These are phyloP conservation scores for Drosophila histrio DNA, from an alignment of 2,888 invertebrate genomes.

Conservation along the genomic window DNA sequence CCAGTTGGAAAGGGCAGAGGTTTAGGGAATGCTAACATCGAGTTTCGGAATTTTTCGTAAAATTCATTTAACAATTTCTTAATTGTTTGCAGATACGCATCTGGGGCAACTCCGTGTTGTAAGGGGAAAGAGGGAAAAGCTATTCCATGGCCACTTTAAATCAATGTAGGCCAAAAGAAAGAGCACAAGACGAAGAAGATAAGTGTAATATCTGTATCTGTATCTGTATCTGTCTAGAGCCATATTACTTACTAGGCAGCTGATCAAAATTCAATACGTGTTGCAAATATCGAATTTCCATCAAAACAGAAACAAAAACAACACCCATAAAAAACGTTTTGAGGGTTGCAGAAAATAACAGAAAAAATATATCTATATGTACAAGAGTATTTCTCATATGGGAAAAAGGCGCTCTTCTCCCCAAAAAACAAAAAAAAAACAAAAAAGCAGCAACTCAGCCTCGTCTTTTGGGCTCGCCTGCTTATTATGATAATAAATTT, in stretches of 20 bases:
- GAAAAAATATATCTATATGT: constrained; percentile 1
- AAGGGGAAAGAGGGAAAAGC: not conserved
- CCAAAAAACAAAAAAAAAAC: not conserved
- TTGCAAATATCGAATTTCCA: constrained; percentile 79
- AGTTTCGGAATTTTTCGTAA: constrained; percentile 63
- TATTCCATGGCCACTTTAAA: constrained; percentile 48
- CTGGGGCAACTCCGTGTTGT: constrained; percentile 42
- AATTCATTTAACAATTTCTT: constrained; percentile 78
- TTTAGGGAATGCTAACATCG: constrained; percentile 4
- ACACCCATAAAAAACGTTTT: constrained; percentile 69
- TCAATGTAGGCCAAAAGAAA: constrained; percentile 45
- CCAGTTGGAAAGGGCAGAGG: not conserved
- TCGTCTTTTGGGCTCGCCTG: constrained; percentile 48
- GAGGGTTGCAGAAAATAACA: constrained; percentile 58
- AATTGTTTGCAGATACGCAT: constrained; percentile 78
- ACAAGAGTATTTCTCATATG: constrained; percentile 24
- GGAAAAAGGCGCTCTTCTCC: too few relatives aligned
- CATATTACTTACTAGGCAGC: constrained; percentile 68
- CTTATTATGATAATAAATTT: constrained; percentile 79
- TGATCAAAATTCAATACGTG: constrained; percentile 79
- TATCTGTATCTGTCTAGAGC: constrained; percentile 15
- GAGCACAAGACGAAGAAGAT: constrained; percentile 6
- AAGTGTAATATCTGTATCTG: constrained; percentile 8
- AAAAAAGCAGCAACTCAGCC: constrained; percentile 41
- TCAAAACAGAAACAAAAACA: constrained; percentile 72